Conservation (phyloP, 2,888 invertebrate species). For the Chironomus tentans region DNA sequence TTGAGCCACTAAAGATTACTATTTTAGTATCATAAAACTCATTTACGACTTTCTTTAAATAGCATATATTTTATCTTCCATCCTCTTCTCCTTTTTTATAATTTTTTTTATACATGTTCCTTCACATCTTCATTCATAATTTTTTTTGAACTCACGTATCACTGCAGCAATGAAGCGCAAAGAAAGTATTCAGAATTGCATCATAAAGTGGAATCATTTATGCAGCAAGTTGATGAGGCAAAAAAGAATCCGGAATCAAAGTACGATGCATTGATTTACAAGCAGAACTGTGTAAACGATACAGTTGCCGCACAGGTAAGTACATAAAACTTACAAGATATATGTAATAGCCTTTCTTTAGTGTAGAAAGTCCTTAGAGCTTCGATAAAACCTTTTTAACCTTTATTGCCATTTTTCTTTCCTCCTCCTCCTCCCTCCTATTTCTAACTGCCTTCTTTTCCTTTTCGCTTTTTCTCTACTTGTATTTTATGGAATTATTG, state of each 20-base stretch:
- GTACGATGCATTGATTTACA: constrained; percentile 27
- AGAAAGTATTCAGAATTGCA: constrained; percentile 27
- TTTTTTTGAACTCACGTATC: background rate
- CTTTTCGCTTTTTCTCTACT: background rate
- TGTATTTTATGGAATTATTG: background rate
- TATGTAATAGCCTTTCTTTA: background rate
- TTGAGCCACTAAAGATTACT: too few species aligned
- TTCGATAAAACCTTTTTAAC: background rate
- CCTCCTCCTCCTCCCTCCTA: background rate
- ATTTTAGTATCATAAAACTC: too few species aligned
- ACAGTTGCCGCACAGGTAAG: constrained; percentile 15
- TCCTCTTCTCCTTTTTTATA: too few species aligned
- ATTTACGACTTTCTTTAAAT: too few species aligned
- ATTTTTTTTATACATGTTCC: too few species aligned
- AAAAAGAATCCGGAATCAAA: constrained; percentile 27
- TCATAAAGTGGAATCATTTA: constrained; percentile 27
- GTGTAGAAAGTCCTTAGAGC: background rate
- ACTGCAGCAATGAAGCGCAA: constrained; percentile 25
- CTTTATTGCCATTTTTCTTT: background rate
- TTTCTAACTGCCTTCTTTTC: background rate
- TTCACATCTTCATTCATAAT: background rate
- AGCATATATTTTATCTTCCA: too few species aligned
- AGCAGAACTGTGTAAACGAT: constrained; percentile 27
- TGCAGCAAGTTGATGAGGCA: constrained; percentile 13
- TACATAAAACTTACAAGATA: background rate